Conservation (phyloP, 1,140 invertebrate species). For the Mesaphorura yosii region DNA sequence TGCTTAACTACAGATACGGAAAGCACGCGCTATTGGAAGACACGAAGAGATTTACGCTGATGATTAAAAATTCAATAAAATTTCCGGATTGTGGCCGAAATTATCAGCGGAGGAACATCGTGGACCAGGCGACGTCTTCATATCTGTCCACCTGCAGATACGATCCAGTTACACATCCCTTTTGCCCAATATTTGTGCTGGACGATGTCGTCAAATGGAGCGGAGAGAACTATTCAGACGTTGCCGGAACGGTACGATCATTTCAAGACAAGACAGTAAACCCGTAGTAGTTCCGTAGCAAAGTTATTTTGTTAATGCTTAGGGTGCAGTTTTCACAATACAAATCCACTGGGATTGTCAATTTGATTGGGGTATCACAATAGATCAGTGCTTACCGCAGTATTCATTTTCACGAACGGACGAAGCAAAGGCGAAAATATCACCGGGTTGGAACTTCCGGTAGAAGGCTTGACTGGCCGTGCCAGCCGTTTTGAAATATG, state of each 20-base stretch:
- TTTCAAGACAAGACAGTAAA: no score
- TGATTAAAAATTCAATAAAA: constrained; percentile 32
- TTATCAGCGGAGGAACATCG: constrained; percentile 35
- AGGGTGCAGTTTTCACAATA: constrained; percentile 43
- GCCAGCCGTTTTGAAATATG: no score
- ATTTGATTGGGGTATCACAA: constrained; percentile 37
- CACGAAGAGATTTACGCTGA: constrained; percentile 15
- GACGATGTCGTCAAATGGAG: constrained; percentile 38
- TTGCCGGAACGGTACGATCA: constrained; percentile 33
- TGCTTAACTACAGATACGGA: constrained; percentile 7
- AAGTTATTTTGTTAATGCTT: constrained; percentile 27
- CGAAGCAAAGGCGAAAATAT: constrained; percentile 34
- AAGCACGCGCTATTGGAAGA: constrained; percentile 11
- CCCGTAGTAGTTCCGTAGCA: not conserved
- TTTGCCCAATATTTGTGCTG: constrained; percentile 42
- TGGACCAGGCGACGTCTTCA: constrained; percentile 33
- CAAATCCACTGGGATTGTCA: constrained; percentile 44
- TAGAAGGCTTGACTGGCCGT: no score
- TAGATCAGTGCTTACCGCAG: constrained; percentile 38
- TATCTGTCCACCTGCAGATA: constrained; percentile 38
- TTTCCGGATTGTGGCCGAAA: constrained; percentile 35
- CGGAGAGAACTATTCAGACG: constrained; percentile 34
- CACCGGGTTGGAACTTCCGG: constrained; percentile 43
- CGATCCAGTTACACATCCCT: constrained; percentile 35
- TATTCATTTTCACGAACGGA: constrained; percentile 41